Evolutionary conservation across 2,888 invertebrate species (phyloP).

Genomic region (Glyphotaelius pellucidus): DNA sequence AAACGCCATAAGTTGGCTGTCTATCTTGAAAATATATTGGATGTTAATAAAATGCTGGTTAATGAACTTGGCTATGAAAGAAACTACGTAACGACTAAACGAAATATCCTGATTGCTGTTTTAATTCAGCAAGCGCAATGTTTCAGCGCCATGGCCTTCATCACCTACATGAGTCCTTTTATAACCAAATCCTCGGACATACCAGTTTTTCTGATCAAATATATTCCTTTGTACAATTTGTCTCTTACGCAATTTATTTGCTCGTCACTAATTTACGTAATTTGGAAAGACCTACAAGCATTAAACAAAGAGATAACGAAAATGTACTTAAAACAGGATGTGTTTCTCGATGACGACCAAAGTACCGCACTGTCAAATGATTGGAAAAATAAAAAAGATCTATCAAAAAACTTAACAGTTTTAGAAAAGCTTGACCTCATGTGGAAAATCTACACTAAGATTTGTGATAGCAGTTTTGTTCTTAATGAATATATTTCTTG

Average conservation of each 20-base stretch:
- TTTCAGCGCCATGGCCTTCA: not conserved
- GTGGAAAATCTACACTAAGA: conserved; percentile 28
- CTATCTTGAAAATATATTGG: not conserved
- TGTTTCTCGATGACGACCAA: not conserved
- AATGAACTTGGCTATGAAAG: not conserved
- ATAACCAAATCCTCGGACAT: not conserved
- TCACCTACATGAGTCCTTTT: not conserved
- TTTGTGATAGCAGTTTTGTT: conserved; percentile 3
- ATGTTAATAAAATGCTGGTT: not conserved
- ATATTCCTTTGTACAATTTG: not conserved
- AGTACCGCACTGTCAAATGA: not conserved
- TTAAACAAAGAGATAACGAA: not conserved
- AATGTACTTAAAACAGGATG: not conserved
- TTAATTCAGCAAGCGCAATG: not conserved
- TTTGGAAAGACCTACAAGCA: not conserved
- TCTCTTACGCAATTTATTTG: not conserved
- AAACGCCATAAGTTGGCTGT: not conserved
- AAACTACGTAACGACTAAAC: not conserved
- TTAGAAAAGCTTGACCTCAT: not conserved
- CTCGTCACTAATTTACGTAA: not conserved
- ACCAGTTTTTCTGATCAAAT: not conserved
- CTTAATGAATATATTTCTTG: conserved; percentile 8
- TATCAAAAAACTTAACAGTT: not conserved
- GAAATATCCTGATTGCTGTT: not conserved
- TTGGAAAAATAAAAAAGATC: not conserved